phyloP scores from a whole-genome alignment of 2,888 invertebrate genomes.

The Tortricodes alternella region DNA sequence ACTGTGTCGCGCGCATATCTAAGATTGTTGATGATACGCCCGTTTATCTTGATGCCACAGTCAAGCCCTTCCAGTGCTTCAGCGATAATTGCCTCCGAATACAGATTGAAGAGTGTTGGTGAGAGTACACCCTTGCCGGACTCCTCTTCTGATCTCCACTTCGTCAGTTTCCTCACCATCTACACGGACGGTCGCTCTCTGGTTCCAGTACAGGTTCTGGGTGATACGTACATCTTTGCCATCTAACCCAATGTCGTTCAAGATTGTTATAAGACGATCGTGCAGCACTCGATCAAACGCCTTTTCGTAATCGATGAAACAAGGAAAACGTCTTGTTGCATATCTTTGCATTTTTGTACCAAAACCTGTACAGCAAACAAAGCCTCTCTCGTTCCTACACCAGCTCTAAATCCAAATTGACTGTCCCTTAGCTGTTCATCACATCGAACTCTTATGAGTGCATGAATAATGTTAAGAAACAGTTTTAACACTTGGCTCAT shows the following conservation, averaged over 20 bases:
- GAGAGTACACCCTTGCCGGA: not conserved
- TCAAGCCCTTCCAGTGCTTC: not conserved
- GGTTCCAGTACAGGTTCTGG: not conserved
- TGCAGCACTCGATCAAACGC: not conserved
- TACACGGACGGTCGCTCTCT: no score
- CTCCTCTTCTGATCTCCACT: no score
- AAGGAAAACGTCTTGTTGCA: not conserved
- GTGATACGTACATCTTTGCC: not conserved
- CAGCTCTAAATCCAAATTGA: not conserved
- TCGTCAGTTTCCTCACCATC: no score
- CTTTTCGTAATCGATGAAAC: not conserved
- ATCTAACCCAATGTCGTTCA: no score
- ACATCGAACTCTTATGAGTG: not conserved
- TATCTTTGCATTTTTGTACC: not conserved
- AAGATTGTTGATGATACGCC: not conserved
- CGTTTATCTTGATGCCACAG: not conserved
- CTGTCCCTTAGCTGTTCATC: not conserved
- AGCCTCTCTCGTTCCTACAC: not conserved
- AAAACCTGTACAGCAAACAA: not conserved
- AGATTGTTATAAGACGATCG: not conserved
- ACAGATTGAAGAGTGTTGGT: not conserved
- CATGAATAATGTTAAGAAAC: not conserved
- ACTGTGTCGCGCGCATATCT: not conserved
- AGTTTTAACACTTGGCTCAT: not conserved
- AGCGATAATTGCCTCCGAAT: not conserved